Base-by-base conservation (phyloP, 2,113 vertebrate species). In the Capricornis sumatraensis region DNA sequence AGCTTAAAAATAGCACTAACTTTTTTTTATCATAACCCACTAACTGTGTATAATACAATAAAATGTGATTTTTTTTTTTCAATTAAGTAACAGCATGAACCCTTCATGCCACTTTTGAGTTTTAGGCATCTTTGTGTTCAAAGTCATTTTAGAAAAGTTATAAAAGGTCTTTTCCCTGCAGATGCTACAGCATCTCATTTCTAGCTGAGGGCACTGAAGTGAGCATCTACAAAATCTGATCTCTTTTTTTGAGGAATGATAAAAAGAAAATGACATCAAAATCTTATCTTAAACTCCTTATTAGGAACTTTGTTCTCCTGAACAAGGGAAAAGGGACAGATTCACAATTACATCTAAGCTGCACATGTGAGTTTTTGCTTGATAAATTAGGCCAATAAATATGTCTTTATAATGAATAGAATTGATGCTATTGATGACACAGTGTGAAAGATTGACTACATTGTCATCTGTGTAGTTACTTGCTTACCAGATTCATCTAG, bases 201-300 rank as follows among this genome's bases (percentile, higher is more conserved):
- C 53, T 8, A 40, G 25, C 53, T 87, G 33, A 58, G 50, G 62
- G 60, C 71, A 93, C 14, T 95, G 60, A 86, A 62, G 57, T n/a
- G 25, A 97, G 36, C 5, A n/a, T 40, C 85, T 97, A 82, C 67
- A 94, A 86, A 92, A 82, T 74, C 10, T 43, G 15, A 47, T 89
- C 43, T 62, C 50, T 74, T 81, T 81, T 87, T 88, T 23, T 95
- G 57, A 95, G 85, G 25, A 81, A 53, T 82, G 33, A 89, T 93
- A 81, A 95, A 92, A 97, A 82, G 71, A 92, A 71, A 95, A 91
- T 78, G 15, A 55, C 30, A 57, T 60, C 64, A 79, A 60, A 92
- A 64, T 84, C 19, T 74, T 28, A 36, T 43, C 21, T 62, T 79
- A n/a, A 28, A 21, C 23, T 92, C 27, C 23, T 84, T 67, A 53